Conservation (phyloP, 2,888 invertebrate species). For the Leptinotarsa tumamoca region DNA sequence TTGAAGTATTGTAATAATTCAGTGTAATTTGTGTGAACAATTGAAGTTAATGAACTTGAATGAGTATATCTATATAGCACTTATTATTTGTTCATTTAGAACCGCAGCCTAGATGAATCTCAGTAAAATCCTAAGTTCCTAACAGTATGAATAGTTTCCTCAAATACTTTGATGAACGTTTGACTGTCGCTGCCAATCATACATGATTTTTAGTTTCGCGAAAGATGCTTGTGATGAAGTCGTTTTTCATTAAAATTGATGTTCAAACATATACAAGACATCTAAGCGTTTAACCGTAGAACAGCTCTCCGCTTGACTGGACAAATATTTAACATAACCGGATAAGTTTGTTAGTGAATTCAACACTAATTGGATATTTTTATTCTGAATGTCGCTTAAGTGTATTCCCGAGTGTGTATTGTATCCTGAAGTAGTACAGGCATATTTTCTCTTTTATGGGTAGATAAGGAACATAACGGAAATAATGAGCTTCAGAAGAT, state of each 20-base stretch:
- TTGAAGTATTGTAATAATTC: too few species aligned
- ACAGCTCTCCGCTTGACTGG: conserved; percentile 20
- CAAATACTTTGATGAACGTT: too few species aligned
- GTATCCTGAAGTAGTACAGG: conserved; percentile 13
- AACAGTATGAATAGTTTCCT: too few species aligned
- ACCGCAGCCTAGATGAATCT: too few species aligned
- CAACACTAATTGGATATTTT: conserved; percentile 19
- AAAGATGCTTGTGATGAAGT: not conserved
- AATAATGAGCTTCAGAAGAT: not conserved
- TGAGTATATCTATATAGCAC: too few species aligned
- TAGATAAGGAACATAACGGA: conserved; percentile 11
- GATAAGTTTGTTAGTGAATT: conserved; percentile 25
- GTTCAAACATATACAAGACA: conserved; percentile 18
- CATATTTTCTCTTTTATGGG: not conserved
- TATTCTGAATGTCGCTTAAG: not conserved
- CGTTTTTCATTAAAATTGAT: not conserved
- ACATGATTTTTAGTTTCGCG: too few species aligned
- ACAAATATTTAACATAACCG: conserved; percentile 34
- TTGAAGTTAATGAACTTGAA: too few species aligned
- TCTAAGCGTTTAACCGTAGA: conserved; percentile 24
- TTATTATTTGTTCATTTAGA: too few species aligned
- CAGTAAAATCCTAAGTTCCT: too few species aligned
- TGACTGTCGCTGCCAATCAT: too few species aligned
- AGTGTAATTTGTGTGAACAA: too few species aligned
- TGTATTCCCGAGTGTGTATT: conserved; percentile 4